Percentiles rank a stretch among this genome's conserved stretches.
Evolutionary conservation across 2,888 invertebrate genomes (phyloP).

Genomic region (Rosalia funebris): DNA sequence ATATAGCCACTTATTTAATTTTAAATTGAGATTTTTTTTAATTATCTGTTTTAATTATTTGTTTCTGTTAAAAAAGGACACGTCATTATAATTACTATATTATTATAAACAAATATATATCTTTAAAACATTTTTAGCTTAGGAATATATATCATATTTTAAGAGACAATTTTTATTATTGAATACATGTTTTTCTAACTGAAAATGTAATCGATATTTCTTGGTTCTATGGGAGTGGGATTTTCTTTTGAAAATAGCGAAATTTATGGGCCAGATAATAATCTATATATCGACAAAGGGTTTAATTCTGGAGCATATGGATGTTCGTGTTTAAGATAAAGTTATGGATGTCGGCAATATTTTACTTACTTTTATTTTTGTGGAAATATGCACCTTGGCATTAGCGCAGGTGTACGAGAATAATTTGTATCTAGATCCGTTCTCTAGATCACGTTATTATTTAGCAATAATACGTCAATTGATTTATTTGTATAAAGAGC

Average conservation of each 20-base stretch:
- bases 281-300: slow-evolving; percentile 34
- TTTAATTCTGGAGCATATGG: slow-evolving; percentile 33
- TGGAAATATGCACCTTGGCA: slow-evolving; percentile 34
- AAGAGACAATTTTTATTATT: too few species aligned
- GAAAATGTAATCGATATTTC: too few species aligned
- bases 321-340: slow-evolving; percentile 39
- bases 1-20: too few species aligned
- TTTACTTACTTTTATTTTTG: slow-evolving; percentile 37
- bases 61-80: too few species aligned
- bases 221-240: too few species aligned
- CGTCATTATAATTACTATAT: too few species aligned
- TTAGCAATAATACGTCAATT: slow-evolving; percentile 55
- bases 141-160: too few species aligned
- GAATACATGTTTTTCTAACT: too few species aligned
- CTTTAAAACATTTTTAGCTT: too few species aligned
- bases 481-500: slow-evolving; percentile 55
- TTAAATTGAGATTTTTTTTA: too few species aligned
- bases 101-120: too few species aligned
- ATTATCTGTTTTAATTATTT: too few species aligned
- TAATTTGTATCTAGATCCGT: slow-evolving; percentile 50
- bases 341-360: slow-evolving; percentile 35
- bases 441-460: slow-evolving; percentile 53
- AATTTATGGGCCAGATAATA: slow-evolving; percentile 32
- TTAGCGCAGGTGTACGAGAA: slow-evolving; percentile 47
- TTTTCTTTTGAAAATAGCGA: slow-evolving; percentile 11